Evolutionary conservation across 2,113 vertebrate species (phyloP).

Genomic region (Phyllopteryx taeniolatus): DNA sequence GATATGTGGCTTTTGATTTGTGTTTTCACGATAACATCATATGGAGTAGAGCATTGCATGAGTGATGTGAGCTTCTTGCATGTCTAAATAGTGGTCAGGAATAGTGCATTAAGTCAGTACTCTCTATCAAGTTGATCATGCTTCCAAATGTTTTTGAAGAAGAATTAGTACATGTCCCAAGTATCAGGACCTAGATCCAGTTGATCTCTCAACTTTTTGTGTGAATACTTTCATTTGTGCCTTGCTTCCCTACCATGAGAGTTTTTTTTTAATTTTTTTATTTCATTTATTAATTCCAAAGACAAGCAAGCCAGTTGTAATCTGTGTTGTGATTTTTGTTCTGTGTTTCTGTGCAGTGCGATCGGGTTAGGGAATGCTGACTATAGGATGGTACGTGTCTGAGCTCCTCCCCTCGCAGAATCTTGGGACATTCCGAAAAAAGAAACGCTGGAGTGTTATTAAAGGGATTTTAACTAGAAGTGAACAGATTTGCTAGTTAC

Average conservation of each 20-base stretch:
- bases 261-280: neutral
- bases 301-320: neutral
- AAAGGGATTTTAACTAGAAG: neutral
- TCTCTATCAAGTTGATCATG: neutral
- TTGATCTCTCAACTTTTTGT: neutral
- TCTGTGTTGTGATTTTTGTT: neutral
- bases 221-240: neutral
- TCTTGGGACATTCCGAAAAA: conserved; percentile 27
- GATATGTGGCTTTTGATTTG: neutral
- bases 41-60: neutral
- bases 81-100: neutral
- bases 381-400: conserved; percentile 62
- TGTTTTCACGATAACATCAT: too few species aligned
- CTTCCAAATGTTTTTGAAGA: neutral
- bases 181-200: neutral
- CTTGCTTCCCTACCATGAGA: neutral
- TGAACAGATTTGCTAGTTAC: neutral
- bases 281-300: neutral
- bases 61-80: neutral
- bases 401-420: neutral
- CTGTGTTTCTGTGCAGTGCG: conserved; percentile 49
- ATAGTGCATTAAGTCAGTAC: neutral
- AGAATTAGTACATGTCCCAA: neutral
- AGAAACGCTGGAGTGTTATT: neutral
- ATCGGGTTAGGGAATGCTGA: conserved; percentile 41